Conservation (phyloP, 2,797 vertebrate species). For the Coluber constrictor region DNA sequence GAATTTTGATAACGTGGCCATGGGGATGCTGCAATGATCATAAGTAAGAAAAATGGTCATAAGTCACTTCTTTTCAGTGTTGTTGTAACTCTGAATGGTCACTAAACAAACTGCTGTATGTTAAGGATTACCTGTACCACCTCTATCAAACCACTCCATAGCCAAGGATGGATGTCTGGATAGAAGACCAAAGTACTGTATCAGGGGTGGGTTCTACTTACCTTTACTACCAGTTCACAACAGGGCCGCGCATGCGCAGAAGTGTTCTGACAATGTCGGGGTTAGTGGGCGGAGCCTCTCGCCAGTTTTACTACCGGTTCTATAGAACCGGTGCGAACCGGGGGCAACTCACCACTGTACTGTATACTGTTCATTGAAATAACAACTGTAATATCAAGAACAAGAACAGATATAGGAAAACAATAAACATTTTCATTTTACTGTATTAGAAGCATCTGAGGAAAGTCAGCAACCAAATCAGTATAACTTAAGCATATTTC, state of each 20-base stretch:
- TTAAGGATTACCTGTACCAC: not conserved
- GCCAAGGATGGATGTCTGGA: not conserved
- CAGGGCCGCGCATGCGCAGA: too few relatives aligned
- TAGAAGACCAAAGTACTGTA: not conserved
- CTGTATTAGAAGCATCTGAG: slow-evolving; percentile 49
- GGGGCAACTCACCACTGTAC: too few relatives aligned
- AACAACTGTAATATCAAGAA: not conserved
- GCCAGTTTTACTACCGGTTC: too few relatives aligned
- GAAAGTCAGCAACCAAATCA: slow-evolving; percentile 43
- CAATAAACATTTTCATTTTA: not conserved
- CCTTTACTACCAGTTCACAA: too few relatives aligned
- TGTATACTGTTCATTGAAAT: not conserved
- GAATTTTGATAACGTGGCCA: not conserved
- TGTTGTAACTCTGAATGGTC: not conserved
- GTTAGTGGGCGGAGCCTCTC: too few relatives aligned
- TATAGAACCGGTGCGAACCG: too few relatives aligned
- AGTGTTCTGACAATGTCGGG: too few relatives aligned
- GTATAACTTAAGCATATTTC: slow-evolving; percentile 44
- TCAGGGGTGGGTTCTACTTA: too few relatives aligned
- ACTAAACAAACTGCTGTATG: not conserved
- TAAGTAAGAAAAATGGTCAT: not conserved
- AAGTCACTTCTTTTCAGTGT: not conserved
- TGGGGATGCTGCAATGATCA: not conserved
- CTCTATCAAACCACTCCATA: not conserved
- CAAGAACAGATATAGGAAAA: not conserved